Evolutionary conservation across 2,797 vertebrate genomes (phyloP), one percentile per base, ranked within the genome.

Genomic region (Acanthis flammea): DNA sequence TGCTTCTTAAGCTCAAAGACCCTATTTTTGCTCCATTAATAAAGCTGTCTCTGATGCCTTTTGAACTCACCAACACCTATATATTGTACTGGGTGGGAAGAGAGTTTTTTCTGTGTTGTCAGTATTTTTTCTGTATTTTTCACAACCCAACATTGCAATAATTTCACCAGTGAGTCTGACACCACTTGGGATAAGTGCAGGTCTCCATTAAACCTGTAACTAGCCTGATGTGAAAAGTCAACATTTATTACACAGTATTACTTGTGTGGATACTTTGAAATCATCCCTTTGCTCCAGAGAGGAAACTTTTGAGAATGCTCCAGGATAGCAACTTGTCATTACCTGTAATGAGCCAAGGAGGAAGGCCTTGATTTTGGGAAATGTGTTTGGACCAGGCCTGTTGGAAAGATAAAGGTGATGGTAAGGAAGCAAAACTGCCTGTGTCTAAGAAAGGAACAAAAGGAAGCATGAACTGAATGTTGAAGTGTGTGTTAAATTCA

Each of bases 121-220:
- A 70, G 70, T 84, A 31, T 71, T 92, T 88, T 84, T 89, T 53
- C 78, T 68, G 55, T 74, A 3, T 92, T 95, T 96, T 95, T 94
- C 87, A 94, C 61, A 83, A 77, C 86, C 74, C 65, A 68, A 6
- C 66, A 79, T 91, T 95, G 92, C 89, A 79, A 81, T 95, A 92
- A 92, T 86, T 91, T 86, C 42, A 91, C 81, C 65, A 41, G 51
- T 5, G 54, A 65, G 41, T 41, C 60, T 87, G 92, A 90, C 30
- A 51, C 70, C 60, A 21, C 84, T 94, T 92, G 94, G 86, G 88
- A 95, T 94, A 92, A 96, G 83, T 80, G 74, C 30, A 48, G 86
- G 51, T 95, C 66, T 94, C 88, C 72, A 71, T 94, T 96, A 94
- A 94, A 95, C 83, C 79, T 92, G 66, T 92, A 92, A 95, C 74